Percentiles rank a stretch among this genome's conserved stretches.
Conservation (phyloP, 2,113 vertebrate species). For the Copsychus sechellarum region DNA sequence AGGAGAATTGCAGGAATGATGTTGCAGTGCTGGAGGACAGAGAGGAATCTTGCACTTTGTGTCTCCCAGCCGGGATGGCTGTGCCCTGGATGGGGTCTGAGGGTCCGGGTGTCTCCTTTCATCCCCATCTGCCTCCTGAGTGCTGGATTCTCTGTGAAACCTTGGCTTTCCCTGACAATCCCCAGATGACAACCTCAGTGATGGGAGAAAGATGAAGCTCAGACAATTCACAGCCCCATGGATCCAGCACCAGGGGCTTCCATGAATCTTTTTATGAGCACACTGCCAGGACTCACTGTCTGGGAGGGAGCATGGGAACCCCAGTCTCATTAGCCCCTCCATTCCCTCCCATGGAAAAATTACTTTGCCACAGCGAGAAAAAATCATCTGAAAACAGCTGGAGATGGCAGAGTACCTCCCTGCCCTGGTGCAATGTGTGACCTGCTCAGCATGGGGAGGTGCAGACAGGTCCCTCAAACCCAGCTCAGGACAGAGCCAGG, state of each 20-base stretch:
- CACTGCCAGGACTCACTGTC: not conserved
- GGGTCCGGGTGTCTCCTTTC: not conserved
- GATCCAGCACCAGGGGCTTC: not conserved
- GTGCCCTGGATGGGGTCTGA: not conserved
- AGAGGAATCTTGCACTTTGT: not conserved
- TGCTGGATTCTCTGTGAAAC: not conserved
- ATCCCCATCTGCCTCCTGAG: accelerated
- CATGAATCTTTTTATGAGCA: not conserved
- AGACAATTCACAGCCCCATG: accelerated
- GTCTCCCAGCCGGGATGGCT: not conserved
- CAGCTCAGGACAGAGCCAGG: too few species aligned
- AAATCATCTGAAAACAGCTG: not conserved
- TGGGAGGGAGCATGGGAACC: not conserved
- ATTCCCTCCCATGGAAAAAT: not conserved
- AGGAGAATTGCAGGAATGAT: not conserved
- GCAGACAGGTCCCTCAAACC: not conserved
- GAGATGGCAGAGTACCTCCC: not conserved
- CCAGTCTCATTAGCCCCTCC: not conserved
- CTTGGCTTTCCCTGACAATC: not conserved
- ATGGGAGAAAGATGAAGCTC: not conserved
- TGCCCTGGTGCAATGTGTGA: accelerated
- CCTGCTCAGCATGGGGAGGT: not conserved
- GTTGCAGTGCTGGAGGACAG: not conserved
- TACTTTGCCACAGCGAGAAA: not conserved
- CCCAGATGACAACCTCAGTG: not conserved